Conservation (phyloP, 2,797 vertebrate genomes). For the Crypturellus tataupa region DNA sequence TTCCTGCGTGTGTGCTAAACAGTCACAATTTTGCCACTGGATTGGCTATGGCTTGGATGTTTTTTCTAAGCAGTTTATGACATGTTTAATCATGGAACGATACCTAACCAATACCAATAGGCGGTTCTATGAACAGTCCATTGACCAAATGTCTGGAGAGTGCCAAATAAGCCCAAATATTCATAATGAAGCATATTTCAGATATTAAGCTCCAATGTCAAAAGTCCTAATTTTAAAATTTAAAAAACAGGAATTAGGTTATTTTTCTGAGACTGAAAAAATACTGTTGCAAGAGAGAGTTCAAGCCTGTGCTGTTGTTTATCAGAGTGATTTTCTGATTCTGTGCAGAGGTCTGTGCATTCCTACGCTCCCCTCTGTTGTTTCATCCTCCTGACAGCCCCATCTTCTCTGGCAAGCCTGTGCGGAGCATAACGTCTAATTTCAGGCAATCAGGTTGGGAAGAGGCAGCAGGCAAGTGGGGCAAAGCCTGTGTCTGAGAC, state of each 20-base stretch:
- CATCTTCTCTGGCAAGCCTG: background rate
- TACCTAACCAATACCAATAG: background rate
- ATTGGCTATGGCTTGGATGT: background rate
- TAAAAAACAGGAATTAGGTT: background rate
- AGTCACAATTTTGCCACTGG: background rate
- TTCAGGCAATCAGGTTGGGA: background rate
- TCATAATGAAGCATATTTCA: background rate
- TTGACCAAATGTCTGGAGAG: background rate
- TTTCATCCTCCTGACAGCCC: conserved; percentile 2
- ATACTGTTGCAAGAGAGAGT: background rate
- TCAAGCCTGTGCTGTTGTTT: background rate
- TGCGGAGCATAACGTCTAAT: background rate
- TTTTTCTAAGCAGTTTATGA: background rate
- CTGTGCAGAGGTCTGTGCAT: background rate
- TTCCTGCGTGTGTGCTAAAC: background rate
- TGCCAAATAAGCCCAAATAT: background rate
- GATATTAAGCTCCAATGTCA: background rate
- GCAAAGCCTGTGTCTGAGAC: background rate
- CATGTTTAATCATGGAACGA: background rate
- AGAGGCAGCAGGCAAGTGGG: background rate
- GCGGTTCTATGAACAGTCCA: background rate
- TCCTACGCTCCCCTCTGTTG: background rate
- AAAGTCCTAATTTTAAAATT: background rate
- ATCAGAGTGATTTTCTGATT: conserved; percentile 14
- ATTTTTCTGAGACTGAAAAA: conserved; percentile 3